Percentiles rank a stretch among this genome's conserved stretches.
phyloP scores from a whole-genome alignment of 2,113 vertebrate species.

The Mesitornis unicolor region DNA sequence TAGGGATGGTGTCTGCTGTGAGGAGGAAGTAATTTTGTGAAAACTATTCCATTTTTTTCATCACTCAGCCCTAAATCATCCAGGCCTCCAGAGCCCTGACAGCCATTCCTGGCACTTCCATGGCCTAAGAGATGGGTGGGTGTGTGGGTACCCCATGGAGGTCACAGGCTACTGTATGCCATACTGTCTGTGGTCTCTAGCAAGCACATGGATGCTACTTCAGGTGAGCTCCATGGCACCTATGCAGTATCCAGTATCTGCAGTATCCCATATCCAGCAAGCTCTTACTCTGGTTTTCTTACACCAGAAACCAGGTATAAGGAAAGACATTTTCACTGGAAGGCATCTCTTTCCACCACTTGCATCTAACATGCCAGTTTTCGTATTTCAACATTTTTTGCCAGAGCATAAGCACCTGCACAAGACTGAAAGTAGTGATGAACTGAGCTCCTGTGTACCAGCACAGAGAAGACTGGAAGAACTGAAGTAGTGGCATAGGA shows the following conservation, averaged over 20 bases:
- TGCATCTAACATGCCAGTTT: not conserved
- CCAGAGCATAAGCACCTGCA: not conserved
- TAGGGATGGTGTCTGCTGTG: not conserved
- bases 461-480: not conserved
- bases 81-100: rapidly evolving
- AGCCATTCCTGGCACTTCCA: rapidly evolving
- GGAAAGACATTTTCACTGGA: not conserved
- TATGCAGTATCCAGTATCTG: not conserved
- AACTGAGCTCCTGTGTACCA: not conserved
- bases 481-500: not conserved
- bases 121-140: not conserved
- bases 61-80: not conserved
- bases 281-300: too few species aligned
- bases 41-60: not conserved
- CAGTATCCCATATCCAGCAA: not conserved
- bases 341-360: not conserved
- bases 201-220: rapidly evolving
- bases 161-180: not conserved
- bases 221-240: not conserved
- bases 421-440: not conserved
- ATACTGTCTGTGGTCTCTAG: too few species aligned
- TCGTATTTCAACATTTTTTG: too few species aligned
- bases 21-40: not conserved
- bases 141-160: rapidly evolving
- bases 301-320: not conserved